Evolutionary conservation across 2,888 invertebrate species (phyloP).

Genomic region (Acrobasis repandana): DNA sequence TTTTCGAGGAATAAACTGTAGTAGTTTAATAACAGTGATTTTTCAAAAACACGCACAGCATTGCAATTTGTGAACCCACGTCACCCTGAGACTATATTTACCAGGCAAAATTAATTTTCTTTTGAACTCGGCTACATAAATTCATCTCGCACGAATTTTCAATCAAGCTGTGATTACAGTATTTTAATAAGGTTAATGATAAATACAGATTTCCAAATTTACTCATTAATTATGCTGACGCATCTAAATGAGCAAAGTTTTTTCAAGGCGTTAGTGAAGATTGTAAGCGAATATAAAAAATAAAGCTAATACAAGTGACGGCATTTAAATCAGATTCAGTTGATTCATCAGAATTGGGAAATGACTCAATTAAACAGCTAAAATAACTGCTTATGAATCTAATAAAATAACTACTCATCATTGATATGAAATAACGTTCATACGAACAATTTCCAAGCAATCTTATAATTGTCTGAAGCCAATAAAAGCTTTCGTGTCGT

Average conservation of each 20-base stretch:
- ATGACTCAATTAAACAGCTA: not conserved
- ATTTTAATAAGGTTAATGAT: constrained; percentile 9
- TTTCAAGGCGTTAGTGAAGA: not conserved
- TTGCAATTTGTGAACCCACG: too few relatives aligned
- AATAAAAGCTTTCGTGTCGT: constrained; percentile 71
- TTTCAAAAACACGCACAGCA: too few relatives aligned
- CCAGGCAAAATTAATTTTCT: not conserved
- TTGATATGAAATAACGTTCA: constrained; percentile 14
- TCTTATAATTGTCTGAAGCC: constrained; percentile 56
- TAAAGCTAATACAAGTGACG: not conserved
- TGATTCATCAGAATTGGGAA: not conserved
- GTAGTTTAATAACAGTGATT: too few relatives aligned
- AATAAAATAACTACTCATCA: too few relatives aligned
- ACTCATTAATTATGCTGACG: constrained; percentile 8
- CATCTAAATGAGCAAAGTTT: not conserved
- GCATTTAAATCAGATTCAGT: not conserved
- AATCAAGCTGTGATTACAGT: constrained; percentile 3
- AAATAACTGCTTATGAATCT: too few relatives aligned
- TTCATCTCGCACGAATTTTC: not conserved
- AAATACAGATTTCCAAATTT: not conserved
- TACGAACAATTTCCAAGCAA: constrained; percentile 43
- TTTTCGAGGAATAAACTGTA: too few relatives aligned
- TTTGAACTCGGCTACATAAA: not conserved
- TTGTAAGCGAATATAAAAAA: not conserved
- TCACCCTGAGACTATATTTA: not conserved